Evolutionary conservation across 2,113 vertebrate species (phyloP).

Genomic region (Chlorodrepanis virens): DNA sequence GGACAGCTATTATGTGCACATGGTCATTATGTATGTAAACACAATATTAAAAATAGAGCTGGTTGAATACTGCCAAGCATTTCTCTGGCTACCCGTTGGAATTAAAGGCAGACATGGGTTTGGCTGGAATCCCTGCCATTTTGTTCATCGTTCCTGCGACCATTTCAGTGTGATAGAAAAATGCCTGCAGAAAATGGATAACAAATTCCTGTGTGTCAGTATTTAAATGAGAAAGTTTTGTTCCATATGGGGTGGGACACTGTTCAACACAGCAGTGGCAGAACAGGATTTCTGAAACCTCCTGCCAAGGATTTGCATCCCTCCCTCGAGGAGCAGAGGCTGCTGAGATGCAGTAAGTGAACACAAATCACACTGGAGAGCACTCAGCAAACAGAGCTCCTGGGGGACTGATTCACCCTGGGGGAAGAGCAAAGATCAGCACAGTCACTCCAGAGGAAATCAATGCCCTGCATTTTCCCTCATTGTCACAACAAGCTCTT

Average conservation of each 20-base stretch:
- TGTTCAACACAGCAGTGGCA: neutral
- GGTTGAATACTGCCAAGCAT: neutral
- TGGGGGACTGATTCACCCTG: neutral
- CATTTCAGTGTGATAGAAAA: neutral
- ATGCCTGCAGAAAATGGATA: neutral
- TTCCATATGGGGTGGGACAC: neutral
- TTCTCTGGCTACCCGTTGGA: neutral
- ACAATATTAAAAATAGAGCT: conserved; percentile 18
- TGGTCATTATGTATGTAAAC: conserved; percentile 44
- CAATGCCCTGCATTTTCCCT: neutral
- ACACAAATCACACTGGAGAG: neutral
- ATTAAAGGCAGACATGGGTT: neutral
- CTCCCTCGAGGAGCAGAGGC: neutral
- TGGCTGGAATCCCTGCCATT: neutral
- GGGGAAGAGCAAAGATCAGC: neutral
- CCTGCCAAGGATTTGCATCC: neutral
- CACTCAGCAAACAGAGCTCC: neutral
- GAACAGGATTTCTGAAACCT: conserved; percentile 8
- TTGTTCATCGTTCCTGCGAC: neutral
- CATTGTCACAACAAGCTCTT: neutral
- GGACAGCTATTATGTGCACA: conserved; percentile 3
- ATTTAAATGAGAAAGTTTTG: neutral
- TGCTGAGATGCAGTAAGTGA: neutral
- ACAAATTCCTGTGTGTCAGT: neutral
- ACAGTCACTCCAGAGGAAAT: neutral